Base-by-base conservation (phyloP, 2,888 invertebrate genomes). In the Eupithecia vulgata region DNA sequence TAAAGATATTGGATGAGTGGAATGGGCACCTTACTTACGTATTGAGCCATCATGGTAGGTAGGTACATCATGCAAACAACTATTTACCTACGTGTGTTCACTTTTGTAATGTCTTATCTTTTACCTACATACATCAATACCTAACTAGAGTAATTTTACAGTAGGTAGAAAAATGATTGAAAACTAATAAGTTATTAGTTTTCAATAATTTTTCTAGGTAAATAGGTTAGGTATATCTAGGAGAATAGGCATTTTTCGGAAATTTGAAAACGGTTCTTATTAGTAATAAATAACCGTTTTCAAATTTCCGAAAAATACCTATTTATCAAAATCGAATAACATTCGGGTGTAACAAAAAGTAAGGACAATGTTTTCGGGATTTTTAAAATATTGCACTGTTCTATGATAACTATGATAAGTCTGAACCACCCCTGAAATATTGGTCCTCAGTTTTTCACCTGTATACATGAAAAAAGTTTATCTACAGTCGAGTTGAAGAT, bases 11-110 rank as follows among this genome's bases (percentile, higher is more conserved):
- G n/a, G n/a, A n/a, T n/a, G n/a, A n/a, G n/a, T n/a, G n/a, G n/a
- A n/a, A n/a, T n/a, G n/a, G n/a, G n/a, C n/a, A n/a, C n/a, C n/a
- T n/a, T 30, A 30, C 30, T 30, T 30, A 30, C 30, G 30, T 30
- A 21, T 21, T 52, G 30, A 15, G 30, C 21, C 48, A 5, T 52
- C 48, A 61, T 77, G 57, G 57, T n/a, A n/a, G n/a, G n/a, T n/a
- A n/a, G n/a, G n/a, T 57, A 57, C 25, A 57, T 57, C 25, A 12
- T 57, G 25, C 57, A 68, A 59, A 40, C 40, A 25, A 13, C 2
- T 67, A 61, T 61, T 61, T 61, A 30, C 30, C 30, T 30, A 34
- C 25, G 12, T 25, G 57, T 25, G 57, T 25, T 5, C 52, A 59
- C 59, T 59, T 61, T 34, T 34, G 61, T 61, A 61, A 61, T 61